Conservation (phyloP, 92 coral and sea anemone species). For the Micromussa lordhowensis region DNA sequence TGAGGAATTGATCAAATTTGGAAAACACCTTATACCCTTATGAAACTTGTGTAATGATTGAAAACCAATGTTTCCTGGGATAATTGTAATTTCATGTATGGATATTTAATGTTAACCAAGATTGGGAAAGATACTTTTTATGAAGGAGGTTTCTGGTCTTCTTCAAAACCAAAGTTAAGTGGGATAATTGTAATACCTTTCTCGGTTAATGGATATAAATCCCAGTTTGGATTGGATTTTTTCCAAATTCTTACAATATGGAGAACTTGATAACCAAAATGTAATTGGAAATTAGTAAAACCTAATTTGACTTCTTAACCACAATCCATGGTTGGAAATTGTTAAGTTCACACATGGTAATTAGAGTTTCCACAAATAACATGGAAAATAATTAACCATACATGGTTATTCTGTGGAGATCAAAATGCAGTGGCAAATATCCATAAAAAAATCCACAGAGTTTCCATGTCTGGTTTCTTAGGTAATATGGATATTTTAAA, state of each 20-base stretch:
- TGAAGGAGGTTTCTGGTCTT: too few species aligned
- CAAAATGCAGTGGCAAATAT: conserved; percentile 1
- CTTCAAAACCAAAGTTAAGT: conserved; percentile 18
- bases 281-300: background rate
- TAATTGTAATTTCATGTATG: too few species aligned
- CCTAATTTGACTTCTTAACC: background rate
- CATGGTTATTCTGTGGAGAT: conserved; percentile 3
- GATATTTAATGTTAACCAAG: too few species aligned
- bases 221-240: conserved; percentile 9
- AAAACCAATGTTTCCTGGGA: too few species aligned
- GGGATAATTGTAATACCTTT: conserved; percentile 14
- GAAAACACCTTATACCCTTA: background rate
- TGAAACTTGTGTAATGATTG: background rate
- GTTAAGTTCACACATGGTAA: background rate
- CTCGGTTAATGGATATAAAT: background rate
- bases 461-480: conserved; percentile 11
- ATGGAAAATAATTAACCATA: conserved; percentile 5
- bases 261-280: conserved; percentile 26
- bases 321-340: background rate
- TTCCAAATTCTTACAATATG: background rate
- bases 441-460: conserved; percentile 18
- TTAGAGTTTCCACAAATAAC: conserved; percentile 16
- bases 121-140: too few species aligned
- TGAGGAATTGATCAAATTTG: too few species aligned
- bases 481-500: conserved; percentile 18